A percentile compares a stretch with the other conserved stretches of the same genome.
These are phyloP conservation scores for Grantiella picta DNA, from an alignment of 2,113 vertebrate species.

Conservation along the genomic window DNA sequence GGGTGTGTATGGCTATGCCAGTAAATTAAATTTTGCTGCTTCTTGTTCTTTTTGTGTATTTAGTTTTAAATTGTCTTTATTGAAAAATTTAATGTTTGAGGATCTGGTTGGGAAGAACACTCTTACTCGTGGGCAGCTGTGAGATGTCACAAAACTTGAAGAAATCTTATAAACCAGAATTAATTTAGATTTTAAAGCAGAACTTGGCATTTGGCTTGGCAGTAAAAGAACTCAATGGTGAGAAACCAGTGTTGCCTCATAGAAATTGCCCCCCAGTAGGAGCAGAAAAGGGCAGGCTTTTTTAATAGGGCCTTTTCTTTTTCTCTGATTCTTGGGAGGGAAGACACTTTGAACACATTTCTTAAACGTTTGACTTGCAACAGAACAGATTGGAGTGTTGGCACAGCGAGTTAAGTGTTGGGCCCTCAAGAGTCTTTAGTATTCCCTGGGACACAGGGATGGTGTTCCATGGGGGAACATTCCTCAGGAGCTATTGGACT, in stretches of 20 bases:
- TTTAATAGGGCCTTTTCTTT: not conserved
- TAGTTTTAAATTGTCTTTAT: conserved; percentile 41
- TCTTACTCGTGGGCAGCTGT: not conserved
- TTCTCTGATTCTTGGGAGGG: not conserved
- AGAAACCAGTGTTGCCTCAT: not conserved
- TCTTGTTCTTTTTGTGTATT: conserved; percentile 35
- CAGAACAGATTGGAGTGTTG: not conserved
- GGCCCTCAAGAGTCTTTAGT: not conserved
- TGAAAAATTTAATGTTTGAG: conserved; percentile 33
- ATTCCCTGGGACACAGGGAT: not conserved
- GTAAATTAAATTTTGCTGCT: conserved; percentile 15
- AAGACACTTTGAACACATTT: not conserved
- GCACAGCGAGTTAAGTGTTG: not conserved
- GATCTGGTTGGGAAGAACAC: conserved; percentile 21
- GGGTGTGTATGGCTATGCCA: not conserved
- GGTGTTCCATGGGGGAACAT: not conserved
- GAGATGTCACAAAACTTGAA: conserved; percentile 31
- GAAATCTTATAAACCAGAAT: conserved; percentile 38
- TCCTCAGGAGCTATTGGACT: not conserved
- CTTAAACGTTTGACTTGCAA: not conserved
- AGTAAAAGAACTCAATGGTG: not conserved
- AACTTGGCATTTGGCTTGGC: not conserved
- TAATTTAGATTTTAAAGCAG: not conserved
- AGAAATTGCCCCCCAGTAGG: not conserved
- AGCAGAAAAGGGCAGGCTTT: not conserved